Conservation (phyloP, 2,113 vertebrate genomes). For the Grammatotria lemairii region DNA sequence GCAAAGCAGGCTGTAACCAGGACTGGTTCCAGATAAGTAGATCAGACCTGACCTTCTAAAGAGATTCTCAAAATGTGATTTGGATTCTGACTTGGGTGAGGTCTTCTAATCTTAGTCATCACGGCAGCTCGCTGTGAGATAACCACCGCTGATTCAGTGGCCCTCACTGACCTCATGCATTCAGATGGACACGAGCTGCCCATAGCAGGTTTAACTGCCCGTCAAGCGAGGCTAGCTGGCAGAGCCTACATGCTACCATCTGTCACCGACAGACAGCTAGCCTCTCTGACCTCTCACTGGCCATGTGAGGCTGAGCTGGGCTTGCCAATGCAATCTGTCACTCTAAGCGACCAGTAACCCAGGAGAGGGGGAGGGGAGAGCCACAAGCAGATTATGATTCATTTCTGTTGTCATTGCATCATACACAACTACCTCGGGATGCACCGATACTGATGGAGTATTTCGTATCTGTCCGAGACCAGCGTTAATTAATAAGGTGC, state of each 20-base stretch:
- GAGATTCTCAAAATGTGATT: neutral
- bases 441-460: neutral
- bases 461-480: neutral
- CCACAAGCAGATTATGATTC: neutral
- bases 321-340: conserved; percentile 33
- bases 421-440: neutral
- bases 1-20: neutral
- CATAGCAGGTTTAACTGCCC: conserved; percentile 14
- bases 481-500: neutral
- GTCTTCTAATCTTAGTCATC: neutral
- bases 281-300: conserved; percentile 18
- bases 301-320: conserved; percentile 10
- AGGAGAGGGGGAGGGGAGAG: neutral
- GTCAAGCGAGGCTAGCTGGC: conserved; percentile 6
- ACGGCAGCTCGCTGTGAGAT: neutral
- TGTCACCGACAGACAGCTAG: conserved; percentile 21
- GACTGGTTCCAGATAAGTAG: neutral
- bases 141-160: neutral
- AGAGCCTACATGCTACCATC: conserved; percentile 20
- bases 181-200: conserved; percentile 2
- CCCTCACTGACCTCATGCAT: neutral
- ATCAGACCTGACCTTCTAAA: neutral
- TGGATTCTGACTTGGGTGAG: neutral
- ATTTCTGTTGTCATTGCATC: neutral
- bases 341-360: neutral